Evolutionary conservation across 1,140 invertebrate genomes (phyloP).

Genomic region (Hycleus cichorii): DNA sequence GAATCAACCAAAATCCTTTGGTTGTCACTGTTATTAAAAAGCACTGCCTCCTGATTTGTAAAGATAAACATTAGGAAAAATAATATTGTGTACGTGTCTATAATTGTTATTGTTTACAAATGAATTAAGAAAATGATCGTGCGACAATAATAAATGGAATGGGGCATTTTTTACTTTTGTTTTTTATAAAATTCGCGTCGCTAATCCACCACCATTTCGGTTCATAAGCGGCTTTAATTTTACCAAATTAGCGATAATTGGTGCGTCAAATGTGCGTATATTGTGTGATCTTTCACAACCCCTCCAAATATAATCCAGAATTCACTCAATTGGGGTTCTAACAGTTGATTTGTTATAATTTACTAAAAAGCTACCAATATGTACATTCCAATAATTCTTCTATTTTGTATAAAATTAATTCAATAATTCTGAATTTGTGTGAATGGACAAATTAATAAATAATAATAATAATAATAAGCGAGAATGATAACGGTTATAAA

Average conservation of each 20-base stretch:
- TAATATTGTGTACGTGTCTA: no score
- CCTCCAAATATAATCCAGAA: background rate
- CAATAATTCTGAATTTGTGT: background rate
- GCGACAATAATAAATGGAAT: slow-evolving; percentile 38
- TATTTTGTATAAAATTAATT: slow-evolving; percentile 18
- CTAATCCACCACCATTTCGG: no score
- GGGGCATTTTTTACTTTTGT: slow-evolving; percentile 20
- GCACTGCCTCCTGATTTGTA: no score
- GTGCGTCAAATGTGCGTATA: slow-evolving; percentile 6
- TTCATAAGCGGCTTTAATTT: slow-evolving; percentile 19
- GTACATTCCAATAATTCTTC: slow-evolving; percentile 3
- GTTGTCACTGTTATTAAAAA: no score
- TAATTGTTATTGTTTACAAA: no score
- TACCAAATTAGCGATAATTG: slow-evolving; percentile 10
- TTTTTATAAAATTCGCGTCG: no score
- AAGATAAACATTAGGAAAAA: no score
- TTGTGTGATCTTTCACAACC: slow-evolving; percentile 7
- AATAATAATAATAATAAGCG: background rate
- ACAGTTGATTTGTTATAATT: background rate
- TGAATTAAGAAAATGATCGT: no score
- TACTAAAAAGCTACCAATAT: background rate
- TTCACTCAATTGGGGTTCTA: no score
- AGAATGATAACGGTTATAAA: background rate
- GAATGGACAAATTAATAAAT: background rate
- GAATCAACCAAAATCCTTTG: no score